A percentile compares a stretch with the other conserved stretches of the same genome.
phyloP scores from a whole-genome alignment of 2,888 invertebrate species.

The Stenchaetothrips biformis region DNA sequence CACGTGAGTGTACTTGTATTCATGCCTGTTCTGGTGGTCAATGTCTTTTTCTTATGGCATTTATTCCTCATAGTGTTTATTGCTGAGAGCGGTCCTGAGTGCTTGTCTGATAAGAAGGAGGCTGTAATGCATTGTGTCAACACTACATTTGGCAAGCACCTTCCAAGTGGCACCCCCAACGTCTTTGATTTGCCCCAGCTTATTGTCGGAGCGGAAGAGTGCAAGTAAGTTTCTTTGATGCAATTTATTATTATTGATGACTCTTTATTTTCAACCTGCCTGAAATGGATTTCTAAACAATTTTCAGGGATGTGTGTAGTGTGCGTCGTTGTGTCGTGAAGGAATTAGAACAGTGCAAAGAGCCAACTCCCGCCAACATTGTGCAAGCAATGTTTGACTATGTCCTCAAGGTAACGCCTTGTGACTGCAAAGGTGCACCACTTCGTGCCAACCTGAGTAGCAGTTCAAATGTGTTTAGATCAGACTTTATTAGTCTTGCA shows the following conservation, averaged over 20 bases:
- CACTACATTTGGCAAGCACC: constrained; percentile 53
- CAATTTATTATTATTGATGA: background rate
- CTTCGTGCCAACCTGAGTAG: background rate
- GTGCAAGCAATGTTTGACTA: constrained; percentile 70
- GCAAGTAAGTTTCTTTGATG: constrained; percentile 47
- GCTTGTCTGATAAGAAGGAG: constrained; percentile 57
- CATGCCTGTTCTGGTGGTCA: background rate
- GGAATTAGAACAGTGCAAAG: constrained; percentile 60
- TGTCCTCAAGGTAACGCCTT: constrained; percentile 63
- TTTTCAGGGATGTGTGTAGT: constrained; percentile 52
- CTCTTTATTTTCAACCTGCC: no score
- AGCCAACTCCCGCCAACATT: constrained; percentile 75
- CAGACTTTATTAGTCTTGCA: background rate
- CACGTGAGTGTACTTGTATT: constrained; percentile 54
- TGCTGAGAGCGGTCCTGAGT: constrained; percentile 74
- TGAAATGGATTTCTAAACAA: background rate
- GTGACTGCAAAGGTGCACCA: constrained; percentile 41
- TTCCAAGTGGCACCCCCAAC: constrained; percentile 44
- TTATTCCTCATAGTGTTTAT: constrained; percentile 60
- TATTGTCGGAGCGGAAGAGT: constrained; percentile 55
- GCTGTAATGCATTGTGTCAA: constrained; percentile 61
- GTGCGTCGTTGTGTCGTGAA: constrained; percentile 57
- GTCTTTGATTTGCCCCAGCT: constrained; percentile 52
- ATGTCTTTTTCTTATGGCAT: constrained; percentile 26
- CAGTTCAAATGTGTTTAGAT: background rate